These are phyloP conservation scores for Mythimna impura DNA, from an alignment of 2,888 invertebrate genomes.

Conservation along the genomic window DNA sequence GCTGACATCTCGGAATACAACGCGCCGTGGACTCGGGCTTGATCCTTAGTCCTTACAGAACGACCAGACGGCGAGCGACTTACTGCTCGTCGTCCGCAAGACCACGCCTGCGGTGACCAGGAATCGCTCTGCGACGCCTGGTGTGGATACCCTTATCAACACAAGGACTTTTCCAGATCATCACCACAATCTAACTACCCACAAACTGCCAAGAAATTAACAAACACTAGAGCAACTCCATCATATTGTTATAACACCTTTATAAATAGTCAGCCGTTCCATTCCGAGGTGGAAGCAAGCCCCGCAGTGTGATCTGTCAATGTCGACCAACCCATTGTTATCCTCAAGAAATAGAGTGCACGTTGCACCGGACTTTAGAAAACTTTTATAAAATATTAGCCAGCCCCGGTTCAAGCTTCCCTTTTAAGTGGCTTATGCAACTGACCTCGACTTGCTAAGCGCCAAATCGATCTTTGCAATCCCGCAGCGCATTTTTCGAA, in stretches of 20 bases:
- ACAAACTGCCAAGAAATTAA: conserved; percentile 38
- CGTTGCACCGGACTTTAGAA: conserved; percentile 71
- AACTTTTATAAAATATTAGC: conserved; percentile 82
- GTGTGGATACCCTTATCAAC: too few relatives aligned
- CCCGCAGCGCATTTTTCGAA: conserved; percentile 60
- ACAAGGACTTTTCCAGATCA: not conserved
- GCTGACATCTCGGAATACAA: too few relatives aligned
- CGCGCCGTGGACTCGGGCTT: too few relatives aligned
- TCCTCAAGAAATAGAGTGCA: conserved; percentile 80
- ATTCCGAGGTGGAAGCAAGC: conserved; percentile 51
- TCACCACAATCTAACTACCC: not conserved
- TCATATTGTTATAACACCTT: conserved; percentile 61
- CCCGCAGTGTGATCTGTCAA: conserved; percentile 78
- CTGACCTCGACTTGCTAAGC: conserved; percentile 66
- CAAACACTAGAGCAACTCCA: conserved; percentile 43
- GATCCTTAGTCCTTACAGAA: too few relatives aligned
- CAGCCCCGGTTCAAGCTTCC: conserved; percentile 56
- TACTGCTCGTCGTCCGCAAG: too few relatives aligned
- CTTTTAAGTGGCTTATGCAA: conserved; percentile 68
- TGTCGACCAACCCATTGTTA: conserved; percentile 83
- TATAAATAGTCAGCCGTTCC: conserved; percentile 53
- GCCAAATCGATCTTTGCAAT: conserved; percentile 67
- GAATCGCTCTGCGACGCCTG: too few relatives aligned
- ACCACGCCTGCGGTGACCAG: too few relatives aligned
- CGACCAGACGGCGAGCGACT: too few relatives aligned